Conservation (phyloP, 2,797 vertebrate genomes). For the Calcarius lapponicus region DNA sequence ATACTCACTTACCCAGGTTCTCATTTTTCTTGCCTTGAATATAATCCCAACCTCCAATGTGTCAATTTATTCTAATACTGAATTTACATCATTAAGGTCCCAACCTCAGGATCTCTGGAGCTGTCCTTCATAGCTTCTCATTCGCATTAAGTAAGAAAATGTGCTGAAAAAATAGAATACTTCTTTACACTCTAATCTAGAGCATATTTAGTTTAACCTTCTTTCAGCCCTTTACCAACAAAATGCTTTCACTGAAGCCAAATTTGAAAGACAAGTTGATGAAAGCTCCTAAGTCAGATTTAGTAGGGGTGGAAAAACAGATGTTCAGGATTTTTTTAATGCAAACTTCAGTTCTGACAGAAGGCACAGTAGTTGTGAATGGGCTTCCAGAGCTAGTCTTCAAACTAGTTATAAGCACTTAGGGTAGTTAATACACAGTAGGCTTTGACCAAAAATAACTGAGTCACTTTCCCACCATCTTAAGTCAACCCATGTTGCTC, state of each 20-base stretch:
- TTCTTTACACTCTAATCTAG: conserved; percentile 31
- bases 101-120: background rate
- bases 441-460: background rate
- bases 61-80: background rate
- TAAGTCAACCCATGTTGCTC: background rate
- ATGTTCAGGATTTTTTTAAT: conserved; percentile 45
- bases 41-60: background rate
- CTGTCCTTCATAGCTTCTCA: background rate
- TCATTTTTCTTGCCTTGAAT: background rate
- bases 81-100: background rate
- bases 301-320: conserved; percentile 62
- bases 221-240: conserved; percentile 54
- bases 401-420: background rate
- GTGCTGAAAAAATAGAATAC: conserved; percentile 23
- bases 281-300: conserved; percentile 61
- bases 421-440: background rate
- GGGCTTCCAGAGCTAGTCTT: conserved; percentile 23
- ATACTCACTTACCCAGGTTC: background rate
- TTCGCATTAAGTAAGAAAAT: conserved; percentile 3
- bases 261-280: conserved; percentile 65
- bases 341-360: conserved; percentile 37
- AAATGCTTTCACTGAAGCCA: conserved; percentile 39
- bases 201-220: conserved; percentile 62
- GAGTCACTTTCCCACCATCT: background rate
- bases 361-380: conserved; percentile 46